phyloP scores from a whole-genome alignment of 2,888 invertebrate genomes.

The Nemurella pictetii region DNA sequence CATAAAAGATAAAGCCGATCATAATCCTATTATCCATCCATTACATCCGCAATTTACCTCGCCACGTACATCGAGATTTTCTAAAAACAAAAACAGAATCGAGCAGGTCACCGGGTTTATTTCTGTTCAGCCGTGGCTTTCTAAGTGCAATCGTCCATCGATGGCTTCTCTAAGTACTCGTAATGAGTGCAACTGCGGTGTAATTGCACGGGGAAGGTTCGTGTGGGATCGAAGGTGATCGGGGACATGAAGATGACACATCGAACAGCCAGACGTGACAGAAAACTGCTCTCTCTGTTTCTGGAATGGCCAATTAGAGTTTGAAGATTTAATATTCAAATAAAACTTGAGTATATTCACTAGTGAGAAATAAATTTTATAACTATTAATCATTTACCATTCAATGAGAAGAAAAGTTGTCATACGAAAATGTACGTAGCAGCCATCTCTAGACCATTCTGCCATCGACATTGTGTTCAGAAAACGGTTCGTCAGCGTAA shows the following conservation, averaged over 20 bases:
- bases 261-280: no score
- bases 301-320: no score
- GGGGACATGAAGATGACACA: neutral
- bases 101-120: neutral
- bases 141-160: neutral
- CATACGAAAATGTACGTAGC: no score
- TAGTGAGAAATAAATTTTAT: no score
- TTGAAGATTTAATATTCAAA: no score
- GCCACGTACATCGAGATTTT: neutral
- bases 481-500: no score
- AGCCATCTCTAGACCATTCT: no score
- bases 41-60: neutral
- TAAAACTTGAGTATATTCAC: no score
- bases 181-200: neutral
- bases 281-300: no score
- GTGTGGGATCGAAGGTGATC: neutral
- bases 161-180: neutral
- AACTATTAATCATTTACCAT: no score
- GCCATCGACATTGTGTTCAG: no score
- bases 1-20: neutral
- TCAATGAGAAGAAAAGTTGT: no score
- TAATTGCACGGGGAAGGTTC: neutral
- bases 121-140: neutral
- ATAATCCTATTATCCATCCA: neutral
- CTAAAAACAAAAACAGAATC: neutral